Evolutionary conservation across 2,113 vertebrate genomes (phyloP).

Genomic region (Elephantulus edwardii): DNA sequence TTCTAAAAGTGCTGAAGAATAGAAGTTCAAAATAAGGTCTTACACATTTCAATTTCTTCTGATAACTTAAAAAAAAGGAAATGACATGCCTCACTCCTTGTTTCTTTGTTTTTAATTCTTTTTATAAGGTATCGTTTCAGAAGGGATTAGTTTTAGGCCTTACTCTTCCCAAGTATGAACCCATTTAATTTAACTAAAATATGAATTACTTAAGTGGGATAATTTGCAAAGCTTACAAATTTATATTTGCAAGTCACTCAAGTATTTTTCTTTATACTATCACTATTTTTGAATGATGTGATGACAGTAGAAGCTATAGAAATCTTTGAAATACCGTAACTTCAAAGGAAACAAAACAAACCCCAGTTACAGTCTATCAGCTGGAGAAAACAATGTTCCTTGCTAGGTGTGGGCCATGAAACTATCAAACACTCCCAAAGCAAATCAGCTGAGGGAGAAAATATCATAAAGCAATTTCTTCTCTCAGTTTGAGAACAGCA

Average conservation of each 20-base stretch:
- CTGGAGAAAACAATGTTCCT: neutral
- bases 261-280: conserved; percentile 3
- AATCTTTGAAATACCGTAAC: conserved; percentile 62
- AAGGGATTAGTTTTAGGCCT: neutral
- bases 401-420: conserved; percentile 1
- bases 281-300: conserved; percentile 8
- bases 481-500: conserved; percentile 48
- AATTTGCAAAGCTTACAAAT: conserved; percentile 43
- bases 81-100: neutral
- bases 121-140: neutral
- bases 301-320: conserved; percentile 41
- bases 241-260: conserved; percentile 29
- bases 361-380: conserved; percentile 33
- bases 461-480: conserved; percentile 39
- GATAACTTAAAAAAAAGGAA: neutral
- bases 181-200: neutral
- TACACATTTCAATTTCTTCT: neutral
- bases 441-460: conserved; percentile 4
- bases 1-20: neutral
- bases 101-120: neutral
- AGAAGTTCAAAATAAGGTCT: neutral
- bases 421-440: conserved; percentile 4
- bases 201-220: conserved; percentile 27
- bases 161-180: neutral
- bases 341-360: conserved; percentile 8